These are phyloP conservation scores for Sandelia bainsii DNA, from an alignment of 2,797 vertebrate species.

Conservation along the genomic window DNA sequence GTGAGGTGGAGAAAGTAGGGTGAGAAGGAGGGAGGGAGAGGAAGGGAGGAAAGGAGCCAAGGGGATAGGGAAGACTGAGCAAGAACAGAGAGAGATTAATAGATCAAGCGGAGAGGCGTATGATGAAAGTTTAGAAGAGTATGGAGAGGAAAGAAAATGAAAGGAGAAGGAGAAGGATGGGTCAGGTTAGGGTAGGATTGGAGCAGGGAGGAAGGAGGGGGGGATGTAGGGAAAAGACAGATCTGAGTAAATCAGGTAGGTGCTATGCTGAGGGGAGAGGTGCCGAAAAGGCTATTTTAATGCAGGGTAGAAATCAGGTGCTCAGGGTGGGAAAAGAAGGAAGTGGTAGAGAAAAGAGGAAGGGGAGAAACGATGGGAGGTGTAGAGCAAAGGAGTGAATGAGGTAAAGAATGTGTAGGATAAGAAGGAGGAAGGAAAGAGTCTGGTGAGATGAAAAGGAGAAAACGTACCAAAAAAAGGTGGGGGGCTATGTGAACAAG, in stretches of 20 bases:
- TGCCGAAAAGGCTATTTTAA: constrained; percentile 66
- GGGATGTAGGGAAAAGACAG: constrained; percentile 19
- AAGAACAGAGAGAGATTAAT: constrained; percentile 74
- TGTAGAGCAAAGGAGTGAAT: constrained; percentile 33
- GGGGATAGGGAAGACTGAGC: constrained; percentile 60
- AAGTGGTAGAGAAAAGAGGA: constrained; percentile 34
- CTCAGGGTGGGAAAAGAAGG: constrained; percentile 37
- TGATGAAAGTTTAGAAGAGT: constrained; percentile 75
- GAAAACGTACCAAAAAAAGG: constrained; percentile 25
- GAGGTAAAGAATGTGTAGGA: constrained; percentile 12
- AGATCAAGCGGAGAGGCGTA: constrained; percentile 73
- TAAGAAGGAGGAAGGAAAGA: constrained; percentile 1
- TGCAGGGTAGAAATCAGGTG: constrained; percentile 58
- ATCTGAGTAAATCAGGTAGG: constrained; percentile 65
- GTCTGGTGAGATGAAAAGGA: neutral
- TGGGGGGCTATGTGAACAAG: neutral
- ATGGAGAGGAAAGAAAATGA: constrained; percentile 53
- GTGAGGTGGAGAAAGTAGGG: constrained; percentile 63
- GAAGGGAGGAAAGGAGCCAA: constrained; percentile 68
- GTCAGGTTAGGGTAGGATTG: constrained; percentile 62
- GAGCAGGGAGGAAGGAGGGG: constrained; percentile 36
- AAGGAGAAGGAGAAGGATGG: constrained; percentile 46
- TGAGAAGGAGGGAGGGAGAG: constrained; percentile 58
- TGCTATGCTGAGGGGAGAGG: constrained; percentile 45
- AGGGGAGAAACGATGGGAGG: neutral